These are phyloP conservation scores for Meliscaeva auricollis DNA, from an alignment of 2,888 invertebrate genomes.

Conservation along the genomic window DNA sequence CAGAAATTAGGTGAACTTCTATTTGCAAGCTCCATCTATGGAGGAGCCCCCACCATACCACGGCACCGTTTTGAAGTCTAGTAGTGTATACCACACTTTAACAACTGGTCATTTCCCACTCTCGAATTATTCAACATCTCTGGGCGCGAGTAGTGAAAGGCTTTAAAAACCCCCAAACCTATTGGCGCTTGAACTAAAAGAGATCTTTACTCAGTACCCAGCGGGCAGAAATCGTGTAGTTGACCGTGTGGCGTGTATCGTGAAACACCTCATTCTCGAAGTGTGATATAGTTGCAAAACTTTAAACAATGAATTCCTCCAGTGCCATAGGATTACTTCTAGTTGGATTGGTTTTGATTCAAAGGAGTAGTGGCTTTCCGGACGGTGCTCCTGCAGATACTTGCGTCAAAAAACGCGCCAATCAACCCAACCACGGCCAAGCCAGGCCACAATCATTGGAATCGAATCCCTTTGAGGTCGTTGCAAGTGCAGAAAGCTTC, in stretches of 20 bases:
- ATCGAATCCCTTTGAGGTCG: slow-evolving; percentile 88
- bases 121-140: slow-evolving; percentile 16
- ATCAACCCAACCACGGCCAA: slow-evolving; percentile 91
- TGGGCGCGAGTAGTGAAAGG: slow-evolving; percentile 48
- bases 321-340: slow-evolving; percentile 79
- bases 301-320: slow-evolving; percentile 54
- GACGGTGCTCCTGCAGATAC: slow-evolving; percentile 93
- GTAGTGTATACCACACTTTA: slow-evolving; percentile 13
- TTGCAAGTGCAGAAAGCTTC: slow-evolving; percentile 88
- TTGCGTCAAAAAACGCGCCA: slow-evolving; percentile 90
- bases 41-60: slow-evolving; percentile 46
- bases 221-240: slow-evolving; percentile 54
- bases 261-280: slow-evolving; percentile 33
- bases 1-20: slow-evolving; percentile 73
- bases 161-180: slow-evolving; percentile 73
- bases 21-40: slow-evolving; percentile 43
- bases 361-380: slow-evolving; percentile 87
- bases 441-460: slow-evolving; percentile 88
- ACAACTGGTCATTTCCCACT: slow-evolving; percentile 67
- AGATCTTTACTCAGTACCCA: slow-evolving; percentile 61
- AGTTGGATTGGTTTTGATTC: slow-evolving; percentile 81
- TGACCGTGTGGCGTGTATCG: slow-evolving; percentile 53
- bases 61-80: slow-evolving; percentile 3
- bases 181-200: slow-evolving; percentile 58
- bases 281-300: background rate